A percentile compares a stretch with the other conserved stretches of the same genome.
These are phyloP conservation scores for Thinocorus orbignyianus DNA, from an alignment of 2,113 vertebrate genomes.

Conservation along the genomic window DNA sequence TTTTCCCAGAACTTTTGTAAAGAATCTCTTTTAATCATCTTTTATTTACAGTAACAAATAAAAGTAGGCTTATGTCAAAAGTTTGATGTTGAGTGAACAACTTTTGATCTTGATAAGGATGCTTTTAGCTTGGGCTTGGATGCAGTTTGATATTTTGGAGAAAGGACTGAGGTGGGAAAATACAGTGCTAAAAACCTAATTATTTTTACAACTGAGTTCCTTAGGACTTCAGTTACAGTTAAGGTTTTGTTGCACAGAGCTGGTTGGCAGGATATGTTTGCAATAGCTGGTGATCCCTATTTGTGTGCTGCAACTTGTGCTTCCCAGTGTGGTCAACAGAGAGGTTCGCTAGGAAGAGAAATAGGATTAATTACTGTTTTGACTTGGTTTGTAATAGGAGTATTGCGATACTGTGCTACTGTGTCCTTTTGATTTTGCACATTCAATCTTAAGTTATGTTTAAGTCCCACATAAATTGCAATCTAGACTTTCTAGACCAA, in stretches of 20 bases:
- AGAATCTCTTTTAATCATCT: neutral
- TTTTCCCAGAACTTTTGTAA: neutral
- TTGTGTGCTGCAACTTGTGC: neutral
- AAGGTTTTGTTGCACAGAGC: neutral
- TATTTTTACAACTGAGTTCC: neutral
- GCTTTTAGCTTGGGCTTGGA: neutral
- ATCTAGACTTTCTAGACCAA: neutral
- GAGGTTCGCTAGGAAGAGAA: neutral
- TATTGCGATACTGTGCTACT: neutral
- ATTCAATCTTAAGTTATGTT: neutral
- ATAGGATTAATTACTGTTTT: neutral
- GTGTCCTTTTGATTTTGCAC: neutral
- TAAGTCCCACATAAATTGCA: neutral
- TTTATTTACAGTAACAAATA: neutral
- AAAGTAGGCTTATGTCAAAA: neutral
- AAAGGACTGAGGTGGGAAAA: neutral
- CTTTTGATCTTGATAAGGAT: neutral
- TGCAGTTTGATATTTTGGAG: neutral
- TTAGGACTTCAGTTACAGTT: neutral
- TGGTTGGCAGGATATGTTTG: neutral
- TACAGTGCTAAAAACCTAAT: neutral
- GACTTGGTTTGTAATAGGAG: neutral
- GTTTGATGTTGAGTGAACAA: neutral
- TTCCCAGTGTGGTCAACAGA: neutral
- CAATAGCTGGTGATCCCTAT: neutral